Percentiles rank a stretch among this genome's conserved stretches.
Conservation (phyloP, 2,113 vertebrate genomes). For the Ictidomys tridecemlineatus region DNA sequence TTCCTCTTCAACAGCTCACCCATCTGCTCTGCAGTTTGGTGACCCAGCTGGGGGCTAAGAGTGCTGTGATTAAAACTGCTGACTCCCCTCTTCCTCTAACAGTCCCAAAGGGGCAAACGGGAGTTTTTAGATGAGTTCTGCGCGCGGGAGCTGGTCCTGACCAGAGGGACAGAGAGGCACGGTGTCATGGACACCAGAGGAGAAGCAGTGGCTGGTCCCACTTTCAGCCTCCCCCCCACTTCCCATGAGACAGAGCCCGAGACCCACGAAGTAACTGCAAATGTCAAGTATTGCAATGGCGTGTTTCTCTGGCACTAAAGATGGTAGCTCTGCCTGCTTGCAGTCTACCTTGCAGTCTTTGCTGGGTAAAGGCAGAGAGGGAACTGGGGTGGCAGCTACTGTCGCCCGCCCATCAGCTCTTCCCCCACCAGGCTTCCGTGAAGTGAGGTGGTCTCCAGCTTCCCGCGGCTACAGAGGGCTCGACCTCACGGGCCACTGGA, state of each 20-base stretch:
- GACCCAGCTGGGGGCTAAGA: neutral
- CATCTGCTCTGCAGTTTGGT: neutral
- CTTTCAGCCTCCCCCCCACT: neutral
- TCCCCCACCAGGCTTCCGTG: accelerated
- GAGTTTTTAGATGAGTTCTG: neutral
- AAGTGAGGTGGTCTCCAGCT: neutral
- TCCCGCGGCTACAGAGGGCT: neutral
- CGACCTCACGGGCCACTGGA: accelerated
- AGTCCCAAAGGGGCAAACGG: neutral
- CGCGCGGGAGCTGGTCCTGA: neutral
- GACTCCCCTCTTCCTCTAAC: neutral
- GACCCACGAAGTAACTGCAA: neutral
- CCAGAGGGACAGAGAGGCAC: no score
- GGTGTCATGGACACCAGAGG: accelerated
- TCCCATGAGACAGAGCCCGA: neutral
- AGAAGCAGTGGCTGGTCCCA: neutral
- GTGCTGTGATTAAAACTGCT: neutral
- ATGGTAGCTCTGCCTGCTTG: neutral
- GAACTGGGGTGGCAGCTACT: accelerated
- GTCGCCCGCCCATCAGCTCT: neutral
- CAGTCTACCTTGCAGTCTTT: neutral
- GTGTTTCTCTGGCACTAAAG: neutral
- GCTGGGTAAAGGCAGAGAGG: neutral
- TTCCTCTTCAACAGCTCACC: neutral
- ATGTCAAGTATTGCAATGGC: neutral